phyloP scores from a whole-genome alignment of 2,888 invertebrate genomes.

The Cotesia congregata region DNA sequence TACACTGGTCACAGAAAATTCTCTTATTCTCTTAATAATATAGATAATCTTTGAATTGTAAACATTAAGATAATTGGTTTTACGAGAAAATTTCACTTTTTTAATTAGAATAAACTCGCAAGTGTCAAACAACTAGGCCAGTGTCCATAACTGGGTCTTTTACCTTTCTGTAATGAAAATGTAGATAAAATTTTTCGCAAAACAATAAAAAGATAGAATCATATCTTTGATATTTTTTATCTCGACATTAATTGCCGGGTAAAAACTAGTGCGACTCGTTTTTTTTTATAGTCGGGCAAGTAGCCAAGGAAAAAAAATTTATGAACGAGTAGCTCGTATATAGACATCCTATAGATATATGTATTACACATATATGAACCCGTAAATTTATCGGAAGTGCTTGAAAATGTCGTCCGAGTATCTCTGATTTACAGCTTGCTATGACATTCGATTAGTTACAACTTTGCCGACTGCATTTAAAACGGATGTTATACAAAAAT shows the following conservation, averaged over 20 bases:
- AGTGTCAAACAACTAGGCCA: too few species aligned
- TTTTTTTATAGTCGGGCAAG: constrained; percentile 18
- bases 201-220: neutral
- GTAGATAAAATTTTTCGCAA: too few species aligned
- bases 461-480: neutral
- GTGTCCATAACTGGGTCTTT: too few species aligned
- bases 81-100: too few species aligned
- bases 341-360: neutral
- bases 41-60: too few species aligned
- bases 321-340: neutral
- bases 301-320: constrained; percentile 10
- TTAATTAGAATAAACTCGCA: too few species aligned
- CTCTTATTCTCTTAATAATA: too few species aligned
- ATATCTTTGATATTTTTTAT: neutral
- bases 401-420: constrained; percentile 3
- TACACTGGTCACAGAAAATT: too few species aligned
- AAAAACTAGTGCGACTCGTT: neutral
- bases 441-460: constrained; percentile 18
- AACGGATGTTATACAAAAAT: constrained; percentile 1
- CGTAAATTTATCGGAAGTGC: constrained; percentile 20
- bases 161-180: too few species aligned
- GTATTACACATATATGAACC: too few species aligned
- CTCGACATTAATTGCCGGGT: neutral
- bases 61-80: too few species aligned
- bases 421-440: constrained; percentile 16